Evolutionary conservation across 2,113 vertebrate species (phyloP).

Genomic region (Sebastes fasciatus): DNA sequence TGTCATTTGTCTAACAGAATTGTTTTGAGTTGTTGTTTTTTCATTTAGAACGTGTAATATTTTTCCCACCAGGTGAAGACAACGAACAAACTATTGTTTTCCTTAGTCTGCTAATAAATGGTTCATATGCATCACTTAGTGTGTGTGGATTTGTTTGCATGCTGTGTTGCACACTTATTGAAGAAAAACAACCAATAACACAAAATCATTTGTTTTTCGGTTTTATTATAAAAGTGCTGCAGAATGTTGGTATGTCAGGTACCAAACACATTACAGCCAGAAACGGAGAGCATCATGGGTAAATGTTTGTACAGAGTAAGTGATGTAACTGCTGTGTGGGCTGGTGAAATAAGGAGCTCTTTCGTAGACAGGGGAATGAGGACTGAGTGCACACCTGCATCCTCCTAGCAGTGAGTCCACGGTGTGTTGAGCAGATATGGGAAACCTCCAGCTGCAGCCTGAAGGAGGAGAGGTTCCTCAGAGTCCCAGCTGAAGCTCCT

Average conservation of each 20-base stretch:
- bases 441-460: constrained; percentile 17
- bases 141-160: not conserved
- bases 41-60: not conserved
- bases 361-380: constrained; percentile 2
- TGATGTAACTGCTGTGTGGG: constrained; percentile 37
- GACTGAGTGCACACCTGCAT: constrained; percentile 1
- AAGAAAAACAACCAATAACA: not conserved
- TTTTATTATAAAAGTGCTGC: constrained; percentile 2
- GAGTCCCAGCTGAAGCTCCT: constrained; percentile 48
- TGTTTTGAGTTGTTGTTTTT: not conserved
- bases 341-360: constrained; percentile 39
- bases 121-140: not conserved
- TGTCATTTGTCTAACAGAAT: no score
- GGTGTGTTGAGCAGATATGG: constrained; percentile 37
- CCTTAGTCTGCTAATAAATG: not conserved
- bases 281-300: constrained; percentile 33
- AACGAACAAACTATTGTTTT: not conserved
- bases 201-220: not conserved
- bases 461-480: constrained; percentile 22
- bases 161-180: not conserved
- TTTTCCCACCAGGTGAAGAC: not conserved
- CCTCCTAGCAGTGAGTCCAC: constrained; percentile 1
- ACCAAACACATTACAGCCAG: not conserved
- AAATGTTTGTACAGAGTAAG: constrained; percentile 17
- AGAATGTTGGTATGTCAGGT: not conserved